These are phyloP conservation scores for Esox niger DNA, from an alignment of 2,113 vertebrate species.

Conservation along the genomic window DNA sequence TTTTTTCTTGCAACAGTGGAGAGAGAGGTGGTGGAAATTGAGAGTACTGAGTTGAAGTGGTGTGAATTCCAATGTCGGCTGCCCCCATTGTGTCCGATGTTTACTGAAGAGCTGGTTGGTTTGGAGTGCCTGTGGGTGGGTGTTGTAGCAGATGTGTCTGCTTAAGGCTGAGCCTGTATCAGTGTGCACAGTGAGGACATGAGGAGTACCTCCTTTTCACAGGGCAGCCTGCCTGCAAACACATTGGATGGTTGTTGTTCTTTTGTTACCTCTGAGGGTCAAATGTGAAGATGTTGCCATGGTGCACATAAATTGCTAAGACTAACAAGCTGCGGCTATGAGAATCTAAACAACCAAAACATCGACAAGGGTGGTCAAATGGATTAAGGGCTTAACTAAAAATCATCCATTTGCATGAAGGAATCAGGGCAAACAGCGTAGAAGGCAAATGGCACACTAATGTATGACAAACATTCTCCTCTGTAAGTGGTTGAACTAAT, in stretches of 20 bases:
- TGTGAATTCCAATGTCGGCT: slow-evolving; percentile 58
- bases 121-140: slow-evolving; percentile 53
- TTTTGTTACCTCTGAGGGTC: background rate
- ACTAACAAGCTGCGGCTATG: background rate
- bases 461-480: no score
- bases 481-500: no score
- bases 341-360: background rate
- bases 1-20: slow-evolving; percentile 54
- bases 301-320: background rate
- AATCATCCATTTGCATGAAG: background rate
- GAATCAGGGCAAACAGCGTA: no score
- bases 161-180: slow-evolving; percentile 51
- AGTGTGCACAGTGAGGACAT: slow-evolving; percentile 64
- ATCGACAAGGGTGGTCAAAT: background rate
- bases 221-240: slow-evolving; percentile 39
- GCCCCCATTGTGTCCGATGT: slow-evolving; percentile 68
- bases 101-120: slow-evolving; percentile 40
- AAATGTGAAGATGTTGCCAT: background rate
- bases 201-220: slow-evolving; percentile 59
- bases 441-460: no score
- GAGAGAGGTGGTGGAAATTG: slow-evolving; percentile 48
- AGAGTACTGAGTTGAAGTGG: slow-evolving; percentile 62
- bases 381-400: background rate
- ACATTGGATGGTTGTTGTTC: background rate
- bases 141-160: slow-evolving; percentile 52